Base-by-base conservation (phyloP, 2,113 vertebrate species). In the Pollimyrus isidori region DNA sequence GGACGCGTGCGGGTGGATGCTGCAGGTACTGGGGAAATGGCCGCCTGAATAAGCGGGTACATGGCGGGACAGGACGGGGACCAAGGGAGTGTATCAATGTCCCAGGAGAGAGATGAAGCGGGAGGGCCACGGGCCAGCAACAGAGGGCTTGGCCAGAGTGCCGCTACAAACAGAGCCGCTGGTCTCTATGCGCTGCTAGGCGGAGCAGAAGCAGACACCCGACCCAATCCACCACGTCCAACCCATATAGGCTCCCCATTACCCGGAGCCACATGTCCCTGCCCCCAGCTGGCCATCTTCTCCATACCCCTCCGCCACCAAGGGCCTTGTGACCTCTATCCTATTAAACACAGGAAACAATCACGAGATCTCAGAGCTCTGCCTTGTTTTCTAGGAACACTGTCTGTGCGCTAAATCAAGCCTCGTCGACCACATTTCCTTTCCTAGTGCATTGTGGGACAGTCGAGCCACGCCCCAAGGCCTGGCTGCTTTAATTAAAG, bases 401-500 rank as follows among this genome's bases (percentile, higher is more conserved):
- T 23, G n/a, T n/a, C 56, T 58, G 21, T n/a, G 56, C 6, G 7
- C 56, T n/a, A 7, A 7, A n/a, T 42, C 35, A 39, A 80, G 7
- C 39, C 50, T 48, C 21, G 3, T 53, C n/a, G 7, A 21, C 73
- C 73, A 9, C 15, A 39, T 80, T 17, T 76, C 69, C 69, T 80
- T 80, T 80, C 65, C 65, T n/a, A 42, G 87, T 65, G 56, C 46
- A 90, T 88, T 88, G 26, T 90, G 87, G 87, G 82, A 88, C 87
- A 86, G 42, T 39, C 19, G 26, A 76, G 11, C 87, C 73, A 45
- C 56, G 11, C 87, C 87, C 80, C 76, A 73, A 49, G 80, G 82
- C 80, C 23, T 46, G 26, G 87, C 73, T 56, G 87, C 39, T 62
- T 88, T 90, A 90, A 90, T 88, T 90, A 90, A 90, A 26, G 80